Percentiles rank a stretch among this genome's conserved stretches.
phyloP scores from a whole-genome alignment of 2,888 invertebrate species.

The Ypsolopha scabrella region DNA sequence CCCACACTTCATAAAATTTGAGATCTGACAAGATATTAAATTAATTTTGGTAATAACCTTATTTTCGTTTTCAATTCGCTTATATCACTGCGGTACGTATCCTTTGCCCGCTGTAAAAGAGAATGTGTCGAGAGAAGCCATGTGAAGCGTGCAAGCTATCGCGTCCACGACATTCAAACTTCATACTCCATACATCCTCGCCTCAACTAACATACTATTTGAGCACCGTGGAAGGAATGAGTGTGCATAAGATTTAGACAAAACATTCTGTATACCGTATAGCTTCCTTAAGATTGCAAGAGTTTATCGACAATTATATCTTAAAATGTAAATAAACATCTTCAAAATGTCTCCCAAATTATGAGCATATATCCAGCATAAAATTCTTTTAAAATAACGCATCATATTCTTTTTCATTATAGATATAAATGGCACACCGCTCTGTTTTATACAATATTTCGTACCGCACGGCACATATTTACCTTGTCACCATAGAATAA shows the following conservation, averaged over 20 bases:
- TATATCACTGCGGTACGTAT: slow-evolving; percentile 1
- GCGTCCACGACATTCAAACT: not conserved
- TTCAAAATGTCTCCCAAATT: slow-evolving; percentile 66
- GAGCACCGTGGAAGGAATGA: slow-evolving; percentile 80
- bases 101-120: not conserved
- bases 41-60: slow-evolving; percentile 30
- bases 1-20: slow-evolving; percentile 59
- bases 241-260: slow-evolving; percentile 60
- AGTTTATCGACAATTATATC: slow-evolving; percentile 45
- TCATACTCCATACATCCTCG: slow-evolving; percentile 3
- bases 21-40: slow-evolving; percentile 50
- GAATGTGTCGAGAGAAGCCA: not conserved
- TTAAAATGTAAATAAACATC: slow-evolving; percentile 64
- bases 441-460: slow-evolving; percentile 50
- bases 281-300: slow-evolving; percentile 37
- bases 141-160: not conserved
- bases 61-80: slow-evolving; percentile 3
- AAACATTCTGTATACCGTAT: slow-evolving; percentile 25
- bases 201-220: slow-evolving; percentile 42
- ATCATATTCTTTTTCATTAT: slow-evolving; percentile 43
- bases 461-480: slow-evolving; percentile 54
- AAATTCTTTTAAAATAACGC: slow-evolving; percentile 62
- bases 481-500: slow-evolving; percentile 69
- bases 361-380: slow-evolving; percentile 65
- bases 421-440: slow-evolving; percentile 66